Evolutionary conservation across 2,113 vertebrate species (phyloP), one percentile per base, ranked within the genome.

Genomic region (Saccopteryx leptura): DNA sequence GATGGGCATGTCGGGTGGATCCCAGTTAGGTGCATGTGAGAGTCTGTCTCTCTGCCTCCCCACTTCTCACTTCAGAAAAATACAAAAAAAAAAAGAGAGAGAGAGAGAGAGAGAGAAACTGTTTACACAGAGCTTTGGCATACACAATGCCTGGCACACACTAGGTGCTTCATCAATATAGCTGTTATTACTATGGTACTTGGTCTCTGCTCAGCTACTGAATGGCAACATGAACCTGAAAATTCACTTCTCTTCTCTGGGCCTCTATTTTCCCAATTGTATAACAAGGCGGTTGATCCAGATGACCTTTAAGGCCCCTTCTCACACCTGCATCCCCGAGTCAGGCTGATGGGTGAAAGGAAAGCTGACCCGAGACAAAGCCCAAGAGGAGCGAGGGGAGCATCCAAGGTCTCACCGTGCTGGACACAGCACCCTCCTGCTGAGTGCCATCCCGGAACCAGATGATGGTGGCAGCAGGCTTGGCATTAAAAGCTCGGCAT

Each of bases 401-500:
- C 7, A 48, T 10, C 50, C 13, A 0, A 0, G 69, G 33, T 48
- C 97, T 98, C 98, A 99, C 99, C 98, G 99, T 99, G 97, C 97
- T 99, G 69, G 99, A 99, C 97, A 98, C 63, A 14, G 99, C 99
- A 0, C 99, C 99, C 0, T 99, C 99, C 97, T 99, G 98, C 61
- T 98, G 96, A 0, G 98, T 96, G 72, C 99, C 99, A 0, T 99
- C 99, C 24, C 99, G 99, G 98, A 98, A 99, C 99, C 99, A 99
- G 97, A 99, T 96, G 94, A 99, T 99, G 81, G 98, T 98, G 1
- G 99, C 99, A 0, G 99, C 99, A 0, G 99, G 99, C 96, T 99
- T 99, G 97, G 99, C 99, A 0, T 98, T 99, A 56, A 98, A 98
- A 1, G 99, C 99, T 80, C 99, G 98, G 93, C 99, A 99, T 0